phyloP scores from a whole-genome alignment of 2,113 vertebrate species.

The Caracal caracal region DNA sequence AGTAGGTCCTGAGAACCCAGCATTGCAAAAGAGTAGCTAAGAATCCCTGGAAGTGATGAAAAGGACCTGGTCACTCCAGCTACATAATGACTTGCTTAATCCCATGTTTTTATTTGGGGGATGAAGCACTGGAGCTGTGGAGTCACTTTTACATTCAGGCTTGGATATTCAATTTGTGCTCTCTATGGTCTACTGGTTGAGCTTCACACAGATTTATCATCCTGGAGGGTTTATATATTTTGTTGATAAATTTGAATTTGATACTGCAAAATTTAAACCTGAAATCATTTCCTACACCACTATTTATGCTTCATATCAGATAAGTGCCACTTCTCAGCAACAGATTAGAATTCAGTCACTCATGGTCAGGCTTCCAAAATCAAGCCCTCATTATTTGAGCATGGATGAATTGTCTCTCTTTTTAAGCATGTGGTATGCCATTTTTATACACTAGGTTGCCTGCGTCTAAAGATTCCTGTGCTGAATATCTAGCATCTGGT shows the following conservation, averaged over 20 bases:
- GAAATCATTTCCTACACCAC: slow-evolving; percentile 30
- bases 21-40: rapidly evolving
- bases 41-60: not conserved
- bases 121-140: not conserved
- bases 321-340: not conserved
- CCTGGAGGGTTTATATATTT: slow-evolving; percentile 36
- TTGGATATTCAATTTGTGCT: slow-evolving; percentile 46
- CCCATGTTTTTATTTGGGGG: not conserved
- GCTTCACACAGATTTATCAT: slow-evolving; percentile 3
- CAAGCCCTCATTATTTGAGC: not conserved
- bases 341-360: not conserved
- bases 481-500: not conserved
- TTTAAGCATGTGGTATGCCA: not conserved
- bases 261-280: slow-evolving; percentile 27
- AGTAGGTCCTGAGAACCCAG: not conserved
- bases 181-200: slow-evolving; percentile 44
- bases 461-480: not conserved
- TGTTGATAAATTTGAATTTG: slow-evolving; percentile 51
- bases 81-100: not conserved
- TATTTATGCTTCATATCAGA: not conserved
- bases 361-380: not conserved
- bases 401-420: not conserved
- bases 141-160: slow-evolving; percentile 16
- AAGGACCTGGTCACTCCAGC: not conserved
- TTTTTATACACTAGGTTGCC: not conserved